Evolutionary conservation across 1,140 invertebrate genomes (phyloP).

Genomic region (Lasaia peninsularis): DNA sequence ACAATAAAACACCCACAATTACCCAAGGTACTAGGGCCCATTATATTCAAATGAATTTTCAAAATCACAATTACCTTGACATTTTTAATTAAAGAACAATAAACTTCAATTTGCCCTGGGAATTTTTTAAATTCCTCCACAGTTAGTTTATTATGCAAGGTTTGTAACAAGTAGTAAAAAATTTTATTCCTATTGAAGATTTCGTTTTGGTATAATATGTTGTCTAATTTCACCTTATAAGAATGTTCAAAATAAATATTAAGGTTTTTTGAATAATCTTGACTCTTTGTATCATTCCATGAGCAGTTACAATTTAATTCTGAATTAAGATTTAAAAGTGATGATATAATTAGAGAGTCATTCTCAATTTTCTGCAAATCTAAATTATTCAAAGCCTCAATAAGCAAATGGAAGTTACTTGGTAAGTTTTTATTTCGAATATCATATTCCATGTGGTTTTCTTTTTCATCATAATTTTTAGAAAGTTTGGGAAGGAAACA

Average conservation of each 20-base stretch:
- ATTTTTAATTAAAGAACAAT: slow-evolving; percentile 38
- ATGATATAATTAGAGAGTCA: slow-evolving; percentile 27
- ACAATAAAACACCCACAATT: too few relatives aligned
- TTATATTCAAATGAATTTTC: background rate
- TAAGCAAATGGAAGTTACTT: slow-evolving; percentile 33
- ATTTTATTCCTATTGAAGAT: slow-evolving; percentile 40
- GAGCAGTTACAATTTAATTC: slow-evolving; percentile 37
- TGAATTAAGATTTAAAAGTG: slow-evolving; percentile 42
- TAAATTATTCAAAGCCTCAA: slow-evolving; percentile 34
- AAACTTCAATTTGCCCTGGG: slow-evolving; percentile 53
- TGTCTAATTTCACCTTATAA: slow-evolving; percentile 31
- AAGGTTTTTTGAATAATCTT: slow-evolving; percentile 37
- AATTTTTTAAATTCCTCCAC: slow-evolving; percentile 47
- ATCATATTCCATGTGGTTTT: slow-evolving; percentile 40
- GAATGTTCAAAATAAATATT: slow-evolving; percentile 38
- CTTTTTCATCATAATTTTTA: slow-evolving; percentile 41
- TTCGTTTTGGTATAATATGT: slow-evolving; percentile 34
- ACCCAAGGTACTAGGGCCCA: background rate
- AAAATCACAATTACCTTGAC: slow-evolving; percentile 33
- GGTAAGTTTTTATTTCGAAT: slow-evolving; percentile 40
- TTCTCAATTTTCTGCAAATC: slow-evolving; percentile 28
- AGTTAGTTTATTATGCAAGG: slow-evolving; percentile 45
- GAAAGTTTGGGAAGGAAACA: slow-evolving; percentile 47
- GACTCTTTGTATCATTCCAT: slow-evolving; percentile 39
- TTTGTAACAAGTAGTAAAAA: slow-evolving; percentile 46